Conservation (phyloP, 2,888 invertebrate species). For the Drosophila ustulata region DNA sequence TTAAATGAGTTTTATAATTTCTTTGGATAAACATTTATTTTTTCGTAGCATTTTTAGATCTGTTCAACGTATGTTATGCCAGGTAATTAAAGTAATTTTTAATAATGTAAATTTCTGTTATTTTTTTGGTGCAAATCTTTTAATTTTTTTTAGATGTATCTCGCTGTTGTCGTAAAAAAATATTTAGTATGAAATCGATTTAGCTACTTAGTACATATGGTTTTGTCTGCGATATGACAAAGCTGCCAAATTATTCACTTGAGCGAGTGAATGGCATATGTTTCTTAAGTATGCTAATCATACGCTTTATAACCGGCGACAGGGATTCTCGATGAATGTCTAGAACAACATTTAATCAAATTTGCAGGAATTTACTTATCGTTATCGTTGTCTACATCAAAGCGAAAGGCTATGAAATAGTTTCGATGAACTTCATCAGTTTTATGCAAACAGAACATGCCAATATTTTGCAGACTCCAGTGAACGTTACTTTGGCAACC, state of each 20-base stretch:
- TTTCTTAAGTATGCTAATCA: constrained; percentile 41
- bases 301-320: constrained; percentile 39
- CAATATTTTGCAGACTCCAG: constrained; percentile 29
- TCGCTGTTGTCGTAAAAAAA: not conserved
- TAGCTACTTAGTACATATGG: not conserved
- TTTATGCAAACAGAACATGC: constrained; percentile 50
- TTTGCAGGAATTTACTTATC: constrained; percentile 34
- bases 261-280: constrained; percentile 11
- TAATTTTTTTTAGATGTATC: too few species aligned
- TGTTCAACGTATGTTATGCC: too few species aligned
- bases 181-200: not conserved
- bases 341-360: constrained; percentile 36
- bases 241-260: not conserved
- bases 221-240: not conserved
- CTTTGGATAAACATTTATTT: too few species aligned
- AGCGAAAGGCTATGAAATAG: constrained; percentile 65
- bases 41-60: too few species aligned
- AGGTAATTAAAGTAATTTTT: too few species aligned
- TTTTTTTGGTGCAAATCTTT: too few species aligned
- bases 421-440: constrained; percentile 74
- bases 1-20: too few species aligned
- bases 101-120: too few species aligned
- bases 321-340: constrained; percentile 16
- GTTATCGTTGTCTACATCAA: constrained; percentile 40
- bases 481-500: constrained; percentile 48